Evolutionary conservation across 2,113 vertebrate species (phyloP).

Genomic region (Pogona vitticeps): DNA sequence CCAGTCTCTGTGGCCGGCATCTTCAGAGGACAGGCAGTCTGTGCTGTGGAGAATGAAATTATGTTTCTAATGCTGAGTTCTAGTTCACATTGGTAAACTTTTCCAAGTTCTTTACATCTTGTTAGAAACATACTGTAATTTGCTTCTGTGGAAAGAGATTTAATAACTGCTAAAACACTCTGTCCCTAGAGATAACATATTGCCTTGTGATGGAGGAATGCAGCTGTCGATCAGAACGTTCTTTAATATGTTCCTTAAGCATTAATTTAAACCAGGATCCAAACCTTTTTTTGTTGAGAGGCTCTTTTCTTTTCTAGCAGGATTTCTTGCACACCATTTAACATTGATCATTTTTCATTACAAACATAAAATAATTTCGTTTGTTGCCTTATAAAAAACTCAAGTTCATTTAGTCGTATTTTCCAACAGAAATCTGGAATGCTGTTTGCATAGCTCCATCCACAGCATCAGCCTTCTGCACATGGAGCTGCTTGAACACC

Average conservation of each 20-base stretch:
- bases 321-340: background rate
- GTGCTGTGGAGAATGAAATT: background rate
- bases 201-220: background rate
- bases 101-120: background rate
- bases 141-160: background rate
- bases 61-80: background rate
- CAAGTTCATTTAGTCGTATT: background rate
- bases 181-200: background rate
- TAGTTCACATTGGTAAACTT: background rate
- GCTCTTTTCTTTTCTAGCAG: background rate
- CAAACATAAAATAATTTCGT: background rate
- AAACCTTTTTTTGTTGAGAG: background rate
- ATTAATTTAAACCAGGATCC: background rate
- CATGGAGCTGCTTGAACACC: too few species aligned
- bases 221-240: background rate
- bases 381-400: background rate
- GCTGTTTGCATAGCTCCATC: background rate
- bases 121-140: background rate
- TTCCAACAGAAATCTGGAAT: background rate
- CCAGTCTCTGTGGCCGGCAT: too few species aligned
- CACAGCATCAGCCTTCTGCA: background rate
- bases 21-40: too few species aligned
- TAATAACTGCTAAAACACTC: background rate
- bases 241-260: too few species aligned
- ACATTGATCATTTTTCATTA: background rate